A percentile compares a stretch with the other conserved stretches of the same genome.
These are phyloP conservation scores for Rhineura floridana DNA, from an alignment of 2,113 vertebrate genomes.

Conservation along the genomic window DNA sequence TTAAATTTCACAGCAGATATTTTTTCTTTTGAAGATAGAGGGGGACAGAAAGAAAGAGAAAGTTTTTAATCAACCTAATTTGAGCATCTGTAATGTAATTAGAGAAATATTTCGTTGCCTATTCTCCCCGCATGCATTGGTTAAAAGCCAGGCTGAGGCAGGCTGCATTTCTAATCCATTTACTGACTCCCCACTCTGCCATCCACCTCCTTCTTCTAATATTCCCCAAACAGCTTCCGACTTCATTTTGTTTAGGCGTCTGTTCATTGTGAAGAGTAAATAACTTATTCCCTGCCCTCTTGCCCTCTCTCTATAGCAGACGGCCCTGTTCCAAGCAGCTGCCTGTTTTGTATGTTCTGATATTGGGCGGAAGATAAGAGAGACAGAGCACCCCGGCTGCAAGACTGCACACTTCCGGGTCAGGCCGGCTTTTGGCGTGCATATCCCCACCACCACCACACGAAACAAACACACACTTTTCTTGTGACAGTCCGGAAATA, in stretches of 20 bases:
- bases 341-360: conserved; percentile 68
- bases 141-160: conserved; percentile 66
- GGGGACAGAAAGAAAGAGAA: conserved; percentile 38
- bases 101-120: conserved; percentile 62
- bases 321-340: conserved; percentile 81
- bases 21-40: neutral
- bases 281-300: conserved; percentile 85
- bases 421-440: conserved; percentile 29
- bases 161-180: conserved; percentile 73
- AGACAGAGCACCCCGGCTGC: conserved; percentile 56
- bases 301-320: conserved; percentile 78
- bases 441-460: conserved; percentile 35
- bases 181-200: conserved; percentile 22
- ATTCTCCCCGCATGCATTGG: conserved; percentile 43
- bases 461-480: neutral
- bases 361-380: conserved; percentile 33
- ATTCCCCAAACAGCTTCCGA: conserved; percentile 64
- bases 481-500: neutral
- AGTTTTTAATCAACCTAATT: conserved; percentile 74
- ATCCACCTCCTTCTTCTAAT: conserved; percentile 23
- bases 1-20: neutral
- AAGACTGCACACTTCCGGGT: conserved; percentile 63
- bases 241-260: conserved; percentile 78
- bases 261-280: conserved; percentile 87
- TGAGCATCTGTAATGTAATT: conserved; percentile 77